These are phyloP conservation scores for Drosophila nasuta DNA, from an alignment of 1,140 invertebrate genomes.

Conservation along the genomic window DNA sequence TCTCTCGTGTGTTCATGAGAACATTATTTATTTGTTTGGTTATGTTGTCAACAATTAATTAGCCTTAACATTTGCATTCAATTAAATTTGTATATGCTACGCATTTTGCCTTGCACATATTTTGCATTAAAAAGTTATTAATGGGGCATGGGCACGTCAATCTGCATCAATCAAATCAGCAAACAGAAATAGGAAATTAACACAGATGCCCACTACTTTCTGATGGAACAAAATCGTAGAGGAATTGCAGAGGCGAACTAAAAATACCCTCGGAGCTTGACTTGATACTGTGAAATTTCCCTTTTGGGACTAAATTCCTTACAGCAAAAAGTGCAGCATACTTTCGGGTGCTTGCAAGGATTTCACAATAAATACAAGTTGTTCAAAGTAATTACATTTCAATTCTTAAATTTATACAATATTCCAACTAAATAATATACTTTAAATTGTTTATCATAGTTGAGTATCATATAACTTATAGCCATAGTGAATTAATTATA, in stretches of 20 bases:
- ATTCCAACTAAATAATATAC: not conserved
- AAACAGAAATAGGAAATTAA: constrained; percentile 52
- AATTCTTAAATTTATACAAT: not conserved
- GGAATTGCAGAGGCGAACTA: not conserved
- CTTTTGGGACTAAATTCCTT: not conserved
- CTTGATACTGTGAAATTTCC: not conserved
- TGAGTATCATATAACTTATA: not conserved
- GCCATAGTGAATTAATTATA: not conserved
- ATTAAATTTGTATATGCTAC: constrained; percentile 61
- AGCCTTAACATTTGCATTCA: constrained; percentile 74
- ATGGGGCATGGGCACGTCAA: constrained; percentile 69
- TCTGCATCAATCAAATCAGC: constrained; percentile 67
- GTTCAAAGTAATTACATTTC: not conserved
- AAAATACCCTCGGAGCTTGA: not conserved
- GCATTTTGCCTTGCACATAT: constrained; percentile 43
- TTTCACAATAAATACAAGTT: not conserved
- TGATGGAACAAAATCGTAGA: not conserved
- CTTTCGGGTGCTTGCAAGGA: not conserved
- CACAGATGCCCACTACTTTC: constrained; percentile 5
- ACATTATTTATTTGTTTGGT: constrained; percentile 21
- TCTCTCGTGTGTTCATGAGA: not conserved
- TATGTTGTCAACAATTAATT: constrained; percentile 61
- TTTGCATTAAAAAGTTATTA: constrained; percentile 62
- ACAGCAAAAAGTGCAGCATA: not conserved
- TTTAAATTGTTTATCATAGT: not conserved